Conservation (phyloP, 2,888 invertebrate species). For the Therioaphis trifolii region DNA sequence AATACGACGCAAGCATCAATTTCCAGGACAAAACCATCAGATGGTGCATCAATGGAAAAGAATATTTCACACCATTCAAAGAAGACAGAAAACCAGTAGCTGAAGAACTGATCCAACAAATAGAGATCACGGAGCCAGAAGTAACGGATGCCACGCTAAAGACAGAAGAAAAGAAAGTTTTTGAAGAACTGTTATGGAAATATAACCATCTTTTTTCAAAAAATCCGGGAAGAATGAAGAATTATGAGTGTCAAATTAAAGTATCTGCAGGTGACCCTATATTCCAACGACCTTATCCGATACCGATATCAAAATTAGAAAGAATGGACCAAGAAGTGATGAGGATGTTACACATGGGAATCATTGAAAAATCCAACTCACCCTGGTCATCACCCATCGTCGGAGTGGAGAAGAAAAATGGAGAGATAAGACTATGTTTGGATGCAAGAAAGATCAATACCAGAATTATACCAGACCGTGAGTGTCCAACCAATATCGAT, state of each 20-base stretch:
- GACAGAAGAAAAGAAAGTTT: too few species aligned
- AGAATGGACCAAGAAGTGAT: not conserved
- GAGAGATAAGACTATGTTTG: conserved; percentile 4
- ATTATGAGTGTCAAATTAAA: not conserved
- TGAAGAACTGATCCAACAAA: too few species aligned
- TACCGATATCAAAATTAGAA: not conserved
- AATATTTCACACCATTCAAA: too few species aligned
- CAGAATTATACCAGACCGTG: conserved; percentile 9
- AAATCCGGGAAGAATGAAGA: not conserved
- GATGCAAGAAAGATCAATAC: conserved; percentile 31
- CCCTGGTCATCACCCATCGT: conserved; percentile 32
- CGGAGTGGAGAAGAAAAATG: conserved; percentile 46
- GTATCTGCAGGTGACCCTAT: not conserved
- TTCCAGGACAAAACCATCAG: too few species aligned
- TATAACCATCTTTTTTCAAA: too few species aligned
- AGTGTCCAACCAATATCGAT: not conserved
- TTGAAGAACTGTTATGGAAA: too few species aligned
- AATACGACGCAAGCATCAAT: too few species aligned
- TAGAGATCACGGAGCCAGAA: too few species aligned
- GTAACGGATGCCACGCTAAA: too few species aligned
- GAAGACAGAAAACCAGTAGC: too few species aligned
- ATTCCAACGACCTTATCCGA: conserved; percentile 9
- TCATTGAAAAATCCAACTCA: conserved; percentile 14
- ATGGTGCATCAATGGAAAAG: too few species aligned
- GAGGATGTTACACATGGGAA: not conserved